A percentile compares a stretch with the other conserved stretches of the same genome.
Conservation (phyloP, 2,797 vertebrate species). For the Echeneis naucrates region DNA sequence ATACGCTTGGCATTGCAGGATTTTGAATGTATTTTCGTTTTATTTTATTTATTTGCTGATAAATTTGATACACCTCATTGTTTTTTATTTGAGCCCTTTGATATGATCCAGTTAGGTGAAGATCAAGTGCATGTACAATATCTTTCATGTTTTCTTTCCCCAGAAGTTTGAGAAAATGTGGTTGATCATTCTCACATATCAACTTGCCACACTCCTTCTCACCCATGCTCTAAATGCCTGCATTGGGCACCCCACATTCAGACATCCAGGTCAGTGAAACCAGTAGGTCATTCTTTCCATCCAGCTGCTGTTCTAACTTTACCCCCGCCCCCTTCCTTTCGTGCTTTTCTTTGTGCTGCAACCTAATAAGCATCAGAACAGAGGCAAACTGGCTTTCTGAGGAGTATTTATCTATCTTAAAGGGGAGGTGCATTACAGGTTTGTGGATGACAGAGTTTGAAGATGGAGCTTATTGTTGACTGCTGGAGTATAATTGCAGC, state of each 20-base stretch:
- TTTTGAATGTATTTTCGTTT: background rate
- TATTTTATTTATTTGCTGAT: background rate
- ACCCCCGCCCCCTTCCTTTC: background rate
- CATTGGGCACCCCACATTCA: constrained; percentile 66
- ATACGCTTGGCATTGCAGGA: background rate
- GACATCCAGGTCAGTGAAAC: constrained; percentile 74
- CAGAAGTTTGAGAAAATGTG: constrained; percentile 70
- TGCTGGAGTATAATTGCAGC: background rate
- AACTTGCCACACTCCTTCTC: constrained; percentile 58
- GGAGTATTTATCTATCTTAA: constrained; percentile 9
- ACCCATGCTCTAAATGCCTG: constrained; percentile 63
- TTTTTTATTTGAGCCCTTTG: background rate
- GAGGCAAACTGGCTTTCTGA: background rate
- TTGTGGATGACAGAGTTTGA: background rate
- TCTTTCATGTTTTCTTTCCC: background rate
- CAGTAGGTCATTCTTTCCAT: background rate
- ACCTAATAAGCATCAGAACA: background rate
- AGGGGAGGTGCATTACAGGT: background rate
- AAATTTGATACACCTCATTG: no score
- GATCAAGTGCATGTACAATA: background rate
- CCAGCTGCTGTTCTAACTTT: background rate
- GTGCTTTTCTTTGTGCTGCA: constrained; percentile 7
- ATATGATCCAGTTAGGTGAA: background rate
- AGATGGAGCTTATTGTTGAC: background rate
- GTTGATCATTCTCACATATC: constrained; percentile 65